Conservation (phyloP, 1,140 invertebrate species). For the Drosophila lacteicornis region DNA sequence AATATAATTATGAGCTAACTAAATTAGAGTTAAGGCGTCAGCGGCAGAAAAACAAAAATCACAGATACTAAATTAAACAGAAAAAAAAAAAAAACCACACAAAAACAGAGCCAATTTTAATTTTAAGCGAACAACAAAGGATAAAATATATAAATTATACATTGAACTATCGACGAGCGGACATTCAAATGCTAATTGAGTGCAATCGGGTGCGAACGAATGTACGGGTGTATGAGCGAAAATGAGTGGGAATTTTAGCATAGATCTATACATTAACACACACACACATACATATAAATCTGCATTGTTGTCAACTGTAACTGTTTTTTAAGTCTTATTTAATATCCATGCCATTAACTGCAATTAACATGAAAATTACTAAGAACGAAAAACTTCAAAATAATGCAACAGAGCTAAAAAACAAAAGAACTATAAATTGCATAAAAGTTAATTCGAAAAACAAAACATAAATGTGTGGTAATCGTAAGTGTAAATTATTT, state of each 20-base stretch:
- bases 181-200: slow-evolving; percentile 71
- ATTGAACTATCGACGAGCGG: slow-evolving; percentile 50
- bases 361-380: slow-evolving; percentile 56
- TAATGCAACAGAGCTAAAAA: slow-evolving; percentile 38
- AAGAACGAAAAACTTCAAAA: slow-evolving; percentile 27
- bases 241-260: slow-evolving; percentile 16
- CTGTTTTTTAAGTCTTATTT: slow-evolving; percentile 78
- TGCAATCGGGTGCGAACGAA: slow-evolving; percentile 24
- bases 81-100: slow-evolving; percentile 32
- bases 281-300: slow-evolving; percentile 47
- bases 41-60: slow-evolving; percentile 18
- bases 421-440: slow-evolving; percentile 34
- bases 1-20: slow-evolving; percentile 69
- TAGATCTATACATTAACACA: slow-evolving; percentile 45
- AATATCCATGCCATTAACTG: slow-evolving; percentile 76
- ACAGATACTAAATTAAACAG: slow-evolving; percentile 9
- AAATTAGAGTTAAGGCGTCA: slow-evolving; percentile 67
- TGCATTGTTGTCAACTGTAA: slow-evolving; percentile 81
- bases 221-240: slow-evolving; percentile 17
- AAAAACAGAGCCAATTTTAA: slow-evolving; percentile 71
- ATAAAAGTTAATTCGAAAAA: slow-evolving; percentile 43
- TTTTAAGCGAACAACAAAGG: slow-evolving; percentile 50
- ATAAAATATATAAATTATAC: slow-evolving; percentile 46
- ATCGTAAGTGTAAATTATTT: slow-evolving; percentile 80
- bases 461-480: slow-evolving; percentile 65